A percentile compares a stretch with the other conserved stretches of the same genome.
These are phyloP conservation scores for Sebastes nivosus DNA, from an alignment of 2,797 vertebrate genomes.

Conservation along the genomic window DNA sequence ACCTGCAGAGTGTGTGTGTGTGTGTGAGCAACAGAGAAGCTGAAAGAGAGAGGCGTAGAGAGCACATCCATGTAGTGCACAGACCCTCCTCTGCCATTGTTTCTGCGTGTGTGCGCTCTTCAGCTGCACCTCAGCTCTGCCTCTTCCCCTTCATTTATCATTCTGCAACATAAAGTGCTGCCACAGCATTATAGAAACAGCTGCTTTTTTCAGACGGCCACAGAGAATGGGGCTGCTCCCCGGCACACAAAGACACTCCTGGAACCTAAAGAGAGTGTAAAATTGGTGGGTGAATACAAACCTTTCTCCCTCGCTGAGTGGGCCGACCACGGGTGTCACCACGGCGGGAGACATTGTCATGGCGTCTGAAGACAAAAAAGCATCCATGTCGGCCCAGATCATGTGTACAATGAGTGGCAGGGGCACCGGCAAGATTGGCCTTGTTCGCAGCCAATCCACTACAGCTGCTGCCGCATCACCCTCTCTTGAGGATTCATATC, in stretches of 20 bases:
- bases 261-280: slow-evolving; percentile 82
- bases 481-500: slow-evolving; percentile 61
- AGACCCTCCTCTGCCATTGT: slow-evolving; percentile 69
- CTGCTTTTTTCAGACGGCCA: slow-evolving; percentile 86
- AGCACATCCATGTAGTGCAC: slow-evolving; percentile 41
- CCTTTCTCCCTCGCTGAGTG: slow-evolving; percentile 71
- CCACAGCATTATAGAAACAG: slow-evolving; percentile 88
- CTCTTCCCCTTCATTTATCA: slow-evolving; percentile 87
- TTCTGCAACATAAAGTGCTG: slow-evolving; percentile 84
- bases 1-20: slow-evolving; percentile 52
- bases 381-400: slow-evolving; percentile 60
- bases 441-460: slow-evolving; percentile 55
- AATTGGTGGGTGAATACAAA: slow-evolving; percentile 81
- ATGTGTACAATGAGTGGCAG: slow-evolving; percentile 65
- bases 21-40: slow-evolving; percentile 27
- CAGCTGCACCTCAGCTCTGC: slow-evolving; percentile 76
- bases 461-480: slow-evolving; percentile 68
- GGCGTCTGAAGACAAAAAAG: slow-evolving; percentile 70
- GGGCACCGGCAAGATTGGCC: slow-evolving; percentile 42
- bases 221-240: slow-evolving; percentile 74
- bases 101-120: slow-evolving; percentile 57
- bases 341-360: slow-evolving; percentile 67
- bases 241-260: slow-evolving; percentile 76
- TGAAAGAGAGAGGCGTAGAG: slow-evolving; percentile 35
- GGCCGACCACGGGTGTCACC: slow-evolving; percentile 73